phyloP scores from a whole-genome alignment of 2,797 vertebrate species.

The Spondyliosoma cantharus region DNA sequence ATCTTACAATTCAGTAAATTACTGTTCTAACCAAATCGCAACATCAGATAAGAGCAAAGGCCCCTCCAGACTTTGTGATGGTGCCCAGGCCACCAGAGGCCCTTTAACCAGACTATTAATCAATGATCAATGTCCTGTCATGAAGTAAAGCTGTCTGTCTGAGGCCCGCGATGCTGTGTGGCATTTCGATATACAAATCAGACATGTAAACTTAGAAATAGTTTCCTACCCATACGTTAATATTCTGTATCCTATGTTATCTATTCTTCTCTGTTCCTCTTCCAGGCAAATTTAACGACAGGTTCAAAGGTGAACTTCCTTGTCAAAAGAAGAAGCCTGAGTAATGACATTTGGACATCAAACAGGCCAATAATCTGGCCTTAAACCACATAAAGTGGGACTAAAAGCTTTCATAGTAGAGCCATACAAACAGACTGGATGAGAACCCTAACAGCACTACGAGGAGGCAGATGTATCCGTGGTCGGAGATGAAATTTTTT shows the following conservation, averaged over 20 bases:
- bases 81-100: slow-evolving; percentile 9
- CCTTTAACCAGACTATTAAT: slow-evolving; percentile 42
- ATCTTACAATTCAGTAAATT: slow-evolving; percentile 47
- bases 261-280: slow-evolving; percentile 54
- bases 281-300: slow-evolving; percentile 31
- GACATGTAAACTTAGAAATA: not conserved
- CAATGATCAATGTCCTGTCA: slow-evolving; percentile 20
- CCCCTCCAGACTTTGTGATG: slow-evolving; percentile 12
- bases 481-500: slow-evolving; percentile 69
- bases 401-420: slow-evolving; percentile 2
- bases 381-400: not conserved
- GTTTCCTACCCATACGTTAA: slow-evolving; percentile 2
- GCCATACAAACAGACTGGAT: slow-evolving; percentile 14
- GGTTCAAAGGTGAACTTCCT: slow-evolving; percentile 62
- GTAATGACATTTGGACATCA: not conserved
- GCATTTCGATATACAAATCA: not conserved
- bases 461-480: slow-evolving; percentile 65
- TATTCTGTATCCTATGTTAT: not conserved
- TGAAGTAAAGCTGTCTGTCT: slow-evolving; percentile 12
- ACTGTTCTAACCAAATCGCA: slow-evolving; percentile 34
- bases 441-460: slow-evolving; percentile 45
- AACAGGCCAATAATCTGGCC: slow-evolving; percentile 8
- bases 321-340: slow-evolving; percentile 66
- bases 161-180: not conserved
- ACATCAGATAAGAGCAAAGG: slow-evolving; percentile 33